Conservation (phyloP, 2,888 invertebrate species). For the Pollenia labialis region DNA sequence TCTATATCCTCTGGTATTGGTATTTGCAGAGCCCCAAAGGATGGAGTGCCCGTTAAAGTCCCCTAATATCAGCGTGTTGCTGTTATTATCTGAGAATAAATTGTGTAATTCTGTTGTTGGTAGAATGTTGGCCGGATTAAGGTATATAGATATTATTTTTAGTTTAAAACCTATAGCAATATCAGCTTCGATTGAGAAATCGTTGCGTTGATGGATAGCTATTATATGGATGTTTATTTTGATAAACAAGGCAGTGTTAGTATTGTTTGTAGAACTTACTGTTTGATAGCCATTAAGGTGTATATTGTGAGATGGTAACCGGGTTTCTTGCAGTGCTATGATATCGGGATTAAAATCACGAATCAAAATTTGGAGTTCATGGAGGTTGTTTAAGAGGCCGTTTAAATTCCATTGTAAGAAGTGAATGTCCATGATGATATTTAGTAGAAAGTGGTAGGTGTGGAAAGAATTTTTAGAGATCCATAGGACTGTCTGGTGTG, state of each 20-base stretch:
- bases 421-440: too few species aligned
- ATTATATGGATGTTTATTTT: neutral
- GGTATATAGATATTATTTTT: neutral
- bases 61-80: neutral
- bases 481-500: too few species aligned
- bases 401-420: too few species aligned
- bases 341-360: neutral
- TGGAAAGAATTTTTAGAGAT: too few species aligned
- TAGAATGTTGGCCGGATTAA: neutral
- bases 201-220: neutral
- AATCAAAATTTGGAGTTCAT: too few species aligned
- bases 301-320: neutral
- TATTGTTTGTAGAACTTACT: neutral
- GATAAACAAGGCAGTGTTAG: neutral
- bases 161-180: slow-evolving; percentile 15
- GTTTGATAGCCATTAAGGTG: neutral
- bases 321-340: slow-evolving; percentile 44
- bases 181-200: neutral
- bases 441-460: too few species aligned
- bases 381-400: too few species aligned
- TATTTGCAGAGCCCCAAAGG: neutral
- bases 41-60: neutral
- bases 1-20: neutral
- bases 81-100: neutral
- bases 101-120: neutral